Conservation (phyloP, 2,797 vertebrate genomes). For the Onychomys torridus region DNA sequence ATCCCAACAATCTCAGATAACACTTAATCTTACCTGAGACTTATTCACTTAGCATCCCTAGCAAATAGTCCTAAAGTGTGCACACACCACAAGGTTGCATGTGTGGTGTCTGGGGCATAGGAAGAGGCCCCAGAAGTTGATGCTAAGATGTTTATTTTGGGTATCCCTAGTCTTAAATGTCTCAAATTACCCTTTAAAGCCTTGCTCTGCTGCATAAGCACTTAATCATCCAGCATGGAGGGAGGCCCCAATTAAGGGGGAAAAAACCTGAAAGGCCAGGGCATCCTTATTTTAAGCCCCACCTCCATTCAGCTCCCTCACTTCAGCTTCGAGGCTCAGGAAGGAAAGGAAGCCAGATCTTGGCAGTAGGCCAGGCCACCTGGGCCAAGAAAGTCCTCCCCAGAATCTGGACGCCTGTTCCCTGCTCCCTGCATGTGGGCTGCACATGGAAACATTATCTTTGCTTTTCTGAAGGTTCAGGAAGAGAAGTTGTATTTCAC, state of each 20-base stretch:
- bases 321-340: constrained; percentile 48
- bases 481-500: constrained; percentile 67
- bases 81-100: not conserved
- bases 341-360: constrained; percentile 39
- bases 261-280: constrained; percentile 58
- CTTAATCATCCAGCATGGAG: constrained; percentile 62
- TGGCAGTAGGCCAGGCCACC: constrained; percentile 58
- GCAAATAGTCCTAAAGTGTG: constrained; percentile 28
- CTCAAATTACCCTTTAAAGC: constrained; percentile 72
- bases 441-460: constrained; percentile 55
- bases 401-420: constrained; percentile 50
- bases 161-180: constrained; percentile 68
- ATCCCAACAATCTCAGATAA: not conserved
- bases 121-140: constrained; percentile 58
- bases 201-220: constrained; percentile 48
- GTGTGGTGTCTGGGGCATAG: not conserved
- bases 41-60: constrained; percentile 48
- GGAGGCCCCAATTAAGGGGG: constrained; percentile 36
- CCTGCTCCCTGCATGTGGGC: constrained; percentile 35
- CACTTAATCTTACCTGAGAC: constrained; percentile 9
- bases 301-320: constrained; percentile 44
- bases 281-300: constrained; percentile 43
- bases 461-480: constrained; percentile 67
- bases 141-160: constrained; percentile 67
- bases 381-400: constrained; percentile 63